phyloP scores from a whole-genome alignment of 2,113 vertebrate species.

The Donacobius atricapilla region DNA sequence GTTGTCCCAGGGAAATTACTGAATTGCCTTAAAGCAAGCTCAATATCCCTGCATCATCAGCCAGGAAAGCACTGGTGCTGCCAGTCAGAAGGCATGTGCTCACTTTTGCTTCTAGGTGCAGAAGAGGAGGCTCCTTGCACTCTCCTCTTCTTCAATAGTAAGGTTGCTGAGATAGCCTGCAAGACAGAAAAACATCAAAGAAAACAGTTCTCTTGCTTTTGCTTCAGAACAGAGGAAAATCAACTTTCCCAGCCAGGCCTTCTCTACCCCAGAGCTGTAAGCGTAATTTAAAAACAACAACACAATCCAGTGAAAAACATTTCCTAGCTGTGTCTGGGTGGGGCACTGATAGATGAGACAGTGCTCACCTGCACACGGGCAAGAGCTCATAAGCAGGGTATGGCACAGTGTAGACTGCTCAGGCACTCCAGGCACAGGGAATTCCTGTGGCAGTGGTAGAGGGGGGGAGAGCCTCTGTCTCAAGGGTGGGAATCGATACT shows the following conservation, averaged over 20 bases:
- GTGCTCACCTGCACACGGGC: accelerated
- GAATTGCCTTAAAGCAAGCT: not conserved
- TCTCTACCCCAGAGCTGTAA: not conserved
- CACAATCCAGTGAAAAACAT: not conserved
- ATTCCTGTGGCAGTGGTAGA: not conserved
- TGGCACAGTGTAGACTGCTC: accelerated
- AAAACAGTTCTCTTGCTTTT: not conserved
- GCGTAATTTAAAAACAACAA: not conserved
- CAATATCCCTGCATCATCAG: not conserved
- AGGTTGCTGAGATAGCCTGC: not conserved
- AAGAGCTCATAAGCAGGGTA: not conserved
- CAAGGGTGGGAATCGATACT: not conserved
- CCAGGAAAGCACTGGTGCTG: not conserved
- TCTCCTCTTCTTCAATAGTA: not conserved
- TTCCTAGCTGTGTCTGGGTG: not conserved
- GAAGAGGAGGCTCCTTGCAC: not conserved
- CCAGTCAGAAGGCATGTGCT: not conserved
- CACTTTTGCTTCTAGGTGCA: not conserved
- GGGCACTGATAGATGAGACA: not conserved
- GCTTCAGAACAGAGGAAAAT: not conserved
- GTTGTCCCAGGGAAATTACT: not conserved
- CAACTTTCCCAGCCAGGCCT: not conserved
- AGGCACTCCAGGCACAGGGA: not conserved
- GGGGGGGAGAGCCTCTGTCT: not conserved
- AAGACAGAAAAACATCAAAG: not conserved